Conservation (phyloP, 2,113 vertebrate species). For the Amphilophus citrinellus region DNA sequence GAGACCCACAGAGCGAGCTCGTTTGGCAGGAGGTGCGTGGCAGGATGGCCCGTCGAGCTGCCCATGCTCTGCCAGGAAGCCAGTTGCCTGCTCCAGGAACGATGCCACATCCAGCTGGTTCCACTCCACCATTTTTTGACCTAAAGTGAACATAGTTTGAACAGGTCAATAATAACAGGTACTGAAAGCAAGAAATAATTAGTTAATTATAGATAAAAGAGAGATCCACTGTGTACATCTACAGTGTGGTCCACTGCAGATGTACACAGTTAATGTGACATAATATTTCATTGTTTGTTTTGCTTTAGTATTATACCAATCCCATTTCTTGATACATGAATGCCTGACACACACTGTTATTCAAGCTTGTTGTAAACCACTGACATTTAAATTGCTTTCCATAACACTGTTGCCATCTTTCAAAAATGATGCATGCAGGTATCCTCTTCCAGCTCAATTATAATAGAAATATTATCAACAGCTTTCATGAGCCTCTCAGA, state of each 20-base stretch:
- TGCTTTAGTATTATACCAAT: background rate
- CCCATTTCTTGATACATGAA: background rate
- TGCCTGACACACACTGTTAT: background rate
- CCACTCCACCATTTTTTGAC: conserved; percentile 99
- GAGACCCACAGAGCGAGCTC: conserved; percentile 92
- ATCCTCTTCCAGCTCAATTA: background rate
- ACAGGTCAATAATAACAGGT: background rate
- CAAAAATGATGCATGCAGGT: background rate
- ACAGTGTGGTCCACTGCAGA: background rate
- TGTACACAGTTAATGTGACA: background rate
- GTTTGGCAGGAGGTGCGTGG: conserved; percentile 90
- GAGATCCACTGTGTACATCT: too few relatives aligned
- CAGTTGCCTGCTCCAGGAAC: conserved; percentile 95
- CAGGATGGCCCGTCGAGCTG: conserved; percentile 95
- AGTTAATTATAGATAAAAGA: background rate
- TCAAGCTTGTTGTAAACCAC: background rate
- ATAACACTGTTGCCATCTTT: background rate
- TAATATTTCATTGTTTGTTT: background rate
- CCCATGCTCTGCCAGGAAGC: conserved; percentile 96
- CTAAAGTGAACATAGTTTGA: conserved; percentile 67
- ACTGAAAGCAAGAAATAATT: background rate
- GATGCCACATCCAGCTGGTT: conserved; percentile 97
- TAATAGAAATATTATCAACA: background rate
- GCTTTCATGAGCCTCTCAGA: background rate
- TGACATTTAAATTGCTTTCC: background rate